A percentile compares a stretch with the other conserved stretches of the same genome.
Conservation (phyloP, 2,888 invertebrate genomes). For the Dryobota labecula region DNA sequence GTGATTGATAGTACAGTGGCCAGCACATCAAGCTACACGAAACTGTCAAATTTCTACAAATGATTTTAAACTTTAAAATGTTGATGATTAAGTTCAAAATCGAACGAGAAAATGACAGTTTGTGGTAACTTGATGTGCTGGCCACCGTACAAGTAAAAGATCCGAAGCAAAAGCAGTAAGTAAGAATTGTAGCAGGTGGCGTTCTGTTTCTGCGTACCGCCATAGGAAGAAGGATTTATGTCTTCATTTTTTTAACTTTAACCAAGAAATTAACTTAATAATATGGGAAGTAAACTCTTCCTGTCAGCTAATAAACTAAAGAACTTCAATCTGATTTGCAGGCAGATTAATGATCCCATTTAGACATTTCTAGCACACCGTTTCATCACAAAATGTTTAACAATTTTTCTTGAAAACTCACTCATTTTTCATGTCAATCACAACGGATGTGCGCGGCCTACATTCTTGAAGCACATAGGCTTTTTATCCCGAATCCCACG, state of each 20-base stretch:
- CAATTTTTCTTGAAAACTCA: slow-evolving; percentile 36
- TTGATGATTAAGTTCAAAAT: too few species aligned
- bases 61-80: too few species aligned
- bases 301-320: background rate
- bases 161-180: background rate
- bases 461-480: slow-evolving; percentile 23
- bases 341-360: background rate
- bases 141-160: too few species aligned
- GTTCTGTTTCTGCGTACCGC: background rate
- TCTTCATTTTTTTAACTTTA: too few species aligned
- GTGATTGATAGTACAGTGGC: too few species aligned
- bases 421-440: slow-evolving; percentile 47
- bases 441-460: slow-evolving; percentile 40
- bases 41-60: too few species aligned
- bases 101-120: too few species aligned
- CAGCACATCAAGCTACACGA: too few species aligned
- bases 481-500: slow-evolving; percentile 61
- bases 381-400: slow-evolving; percentile 12
- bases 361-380: slow-evolving; percentile 7
- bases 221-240: background rate
- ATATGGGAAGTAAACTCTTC: background rate
- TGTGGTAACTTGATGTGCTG: too few species aligned
- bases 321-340: background rate
- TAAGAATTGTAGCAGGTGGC: background rate
- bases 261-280: background rate